Evolutionary conservation across 2,797 vertebrate species (phyloP).

Genomic region (Dendrocincla tyrannina): DNA sequence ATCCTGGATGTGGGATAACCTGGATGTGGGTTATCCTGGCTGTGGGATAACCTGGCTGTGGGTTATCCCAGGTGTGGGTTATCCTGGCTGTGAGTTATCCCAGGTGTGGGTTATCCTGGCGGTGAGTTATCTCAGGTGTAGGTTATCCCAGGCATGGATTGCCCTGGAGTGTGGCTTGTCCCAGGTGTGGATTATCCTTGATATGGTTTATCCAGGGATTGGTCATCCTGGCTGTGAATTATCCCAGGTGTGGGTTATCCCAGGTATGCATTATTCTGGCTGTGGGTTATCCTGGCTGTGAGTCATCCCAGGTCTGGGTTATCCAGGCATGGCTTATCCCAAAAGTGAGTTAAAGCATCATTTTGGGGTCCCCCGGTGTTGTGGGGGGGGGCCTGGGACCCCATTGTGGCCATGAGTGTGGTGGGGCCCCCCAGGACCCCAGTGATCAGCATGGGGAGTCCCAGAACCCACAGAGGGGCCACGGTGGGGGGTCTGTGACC

Average conservation of each 20-base stretch:
- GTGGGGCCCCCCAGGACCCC: neutral
- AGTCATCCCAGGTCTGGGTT: rapidly evolving
- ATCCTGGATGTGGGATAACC: neutral
- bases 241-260: neutral
- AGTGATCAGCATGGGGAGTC: neutral
- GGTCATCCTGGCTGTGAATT: too few species aligned
- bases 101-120: neutral
- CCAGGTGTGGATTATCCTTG: neutral
- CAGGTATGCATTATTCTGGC: neutral
- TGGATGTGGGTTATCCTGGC: neutral
- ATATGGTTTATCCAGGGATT: too few species aligned
- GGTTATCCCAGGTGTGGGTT: neutral
- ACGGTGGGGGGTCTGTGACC: neutral
- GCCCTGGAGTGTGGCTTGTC: neutral
- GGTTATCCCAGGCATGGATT: neutral
- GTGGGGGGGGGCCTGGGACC: neutral
- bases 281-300: neutral
- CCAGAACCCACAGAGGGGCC: neutral
- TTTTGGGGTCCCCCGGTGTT: neutral
- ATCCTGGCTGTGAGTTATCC: neutral
- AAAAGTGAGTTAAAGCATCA: neutral
- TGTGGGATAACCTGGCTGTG: neutral
- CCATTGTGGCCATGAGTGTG: neutral
- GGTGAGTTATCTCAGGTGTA: too few species aligned
- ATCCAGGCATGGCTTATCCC: neutral